Conservation (phyloP, 2,888 invertebrate species). For the Stenotaenia linearis region DNA sequence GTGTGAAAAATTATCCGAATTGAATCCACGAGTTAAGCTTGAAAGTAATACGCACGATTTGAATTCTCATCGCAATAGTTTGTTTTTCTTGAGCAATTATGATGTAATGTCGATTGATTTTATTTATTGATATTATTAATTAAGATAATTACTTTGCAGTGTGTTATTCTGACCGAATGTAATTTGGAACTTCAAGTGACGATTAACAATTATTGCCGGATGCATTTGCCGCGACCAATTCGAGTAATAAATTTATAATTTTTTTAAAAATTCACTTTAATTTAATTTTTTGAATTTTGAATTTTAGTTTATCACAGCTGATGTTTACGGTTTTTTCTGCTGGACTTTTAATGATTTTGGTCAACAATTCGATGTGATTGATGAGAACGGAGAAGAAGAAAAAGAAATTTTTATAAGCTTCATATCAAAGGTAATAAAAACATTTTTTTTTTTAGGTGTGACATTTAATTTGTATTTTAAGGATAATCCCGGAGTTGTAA, state of each 20-base stretch:
- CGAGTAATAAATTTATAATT: background rate
- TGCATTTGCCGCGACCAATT: background rate
- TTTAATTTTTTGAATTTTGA: background rate
- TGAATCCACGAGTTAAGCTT: background rate
- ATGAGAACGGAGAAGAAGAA: slow-evolving; percentile 44
- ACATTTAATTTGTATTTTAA: background rate
- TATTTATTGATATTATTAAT: background rate
- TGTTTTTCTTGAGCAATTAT: background rate
- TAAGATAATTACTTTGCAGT: slow-evolving; percentile 29
- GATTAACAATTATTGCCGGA: background rate
- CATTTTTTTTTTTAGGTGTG: background rate
- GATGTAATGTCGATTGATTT: background rate
- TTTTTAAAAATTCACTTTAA: background rate
- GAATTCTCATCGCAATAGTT: background rate
- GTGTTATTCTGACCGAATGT: slow-evolving; percentile 31
- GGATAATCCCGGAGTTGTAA: slow-evolving; percentile 2
- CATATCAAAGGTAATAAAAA: slow-evolving; percentile 44
- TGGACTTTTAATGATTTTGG: slow-evolving; percentile 48
- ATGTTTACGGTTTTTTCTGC: slow-evolving; percentile 46
- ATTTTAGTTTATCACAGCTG: slow-evolving; percentile 45
- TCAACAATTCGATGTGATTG: slow-evolving; percentile 45
- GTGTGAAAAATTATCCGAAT: background rate
- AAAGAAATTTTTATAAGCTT: slow-evolving; percentile 45
- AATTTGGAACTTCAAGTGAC: background rate
- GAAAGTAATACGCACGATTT: background rate